These are phyloP conservation scores for Anabas testudineus DNA, from an alignment of 2,797 vertebrate species.

Conservation along the genomic window DNA sequence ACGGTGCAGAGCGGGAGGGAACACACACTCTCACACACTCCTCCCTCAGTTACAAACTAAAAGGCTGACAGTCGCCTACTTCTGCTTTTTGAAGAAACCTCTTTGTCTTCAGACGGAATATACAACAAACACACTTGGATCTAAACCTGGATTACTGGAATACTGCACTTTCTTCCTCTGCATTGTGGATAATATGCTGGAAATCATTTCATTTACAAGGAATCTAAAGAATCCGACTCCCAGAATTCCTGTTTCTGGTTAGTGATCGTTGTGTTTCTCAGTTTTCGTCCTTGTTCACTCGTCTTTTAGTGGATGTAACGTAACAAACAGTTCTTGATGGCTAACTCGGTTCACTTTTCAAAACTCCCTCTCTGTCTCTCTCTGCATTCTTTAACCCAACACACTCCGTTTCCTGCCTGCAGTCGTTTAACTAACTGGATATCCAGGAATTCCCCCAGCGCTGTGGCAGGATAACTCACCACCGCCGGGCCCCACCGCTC, in stretches of 20 bases:
- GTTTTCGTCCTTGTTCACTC: not conserved
- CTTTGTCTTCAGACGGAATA: constrained; percentile 31
- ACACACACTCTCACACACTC: constrained; percentile 42
- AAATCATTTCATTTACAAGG: constrained; percentile 51
- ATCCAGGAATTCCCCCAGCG: constrained; percentile 57
- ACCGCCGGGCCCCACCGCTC: constrained; percentile 37
- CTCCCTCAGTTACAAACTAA: constrained; percentile 58
- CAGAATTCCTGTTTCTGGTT: constrained; percentile 54
- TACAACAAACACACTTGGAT: constrained; percentile 37
- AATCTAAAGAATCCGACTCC: constrained; percentile 53
- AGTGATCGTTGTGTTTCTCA: constrained; percentile 36
- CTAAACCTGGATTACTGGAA: constrained; percentile 50
- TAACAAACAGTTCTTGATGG: accelerated
- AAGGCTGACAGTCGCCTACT: constrained; percentile 45
- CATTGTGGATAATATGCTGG: constrained; percentile 73
- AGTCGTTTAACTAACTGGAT: constrained; percentile 43
- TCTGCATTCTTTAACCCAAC: constrained; percentile 33
- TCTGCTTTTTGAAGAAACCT: constrained; percentile 54
- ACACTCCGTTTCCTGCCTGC: constrained; percentile 68
- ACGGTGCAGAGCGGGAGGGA: constrained; percentile 49
- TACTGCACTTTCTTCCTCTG: not conserved
- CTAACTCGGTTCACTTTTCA: constrained; percentile 46
- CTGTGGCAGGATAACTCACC: constrained; percentile 37
- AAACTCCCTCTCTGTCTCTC: constrained; percentile 60
- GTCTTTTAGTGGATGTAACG: not conserved